Evolutionary conservation across 2,113 vertebrate species (phyloP).

Genomic region (Gavialis gangeticus): DNA sequence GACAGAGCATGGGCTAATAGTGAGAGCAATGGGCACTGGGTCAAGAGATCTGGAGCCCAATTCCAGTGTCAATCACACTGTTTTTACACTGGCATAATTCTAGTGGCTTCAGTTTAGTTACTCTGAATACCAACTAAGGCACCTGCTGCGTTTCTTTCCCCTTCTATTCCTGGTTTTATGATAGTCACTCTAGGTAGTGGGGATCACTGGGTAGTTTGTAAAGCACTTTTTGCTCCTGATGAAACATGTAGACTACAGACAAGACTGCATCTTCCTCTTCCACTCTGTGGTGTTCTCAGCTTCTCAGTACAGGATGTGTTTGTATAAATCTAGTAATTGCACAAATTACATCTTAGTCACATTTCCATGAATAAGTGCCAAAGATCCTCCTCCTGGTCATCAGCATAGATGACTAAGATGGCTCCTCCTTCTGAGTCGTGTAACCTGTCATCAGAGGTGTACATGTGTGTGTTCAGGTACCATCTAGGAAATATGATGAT

Average conservation of each 20-base stretch:
- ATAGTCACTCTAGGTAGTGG: not conserved
- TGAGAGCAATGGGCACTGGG: not conserved
- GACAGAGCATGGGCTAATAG: not conserved
- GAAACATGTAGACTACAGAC: not conserved
- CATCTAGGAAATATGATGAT: rapidly evolving
- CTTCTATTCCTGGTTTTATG: not conserved
- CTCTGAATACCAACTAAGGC: not conserved
- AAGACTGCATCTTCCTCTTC: not conserved
- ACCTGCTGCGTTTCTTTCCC: not conserved
- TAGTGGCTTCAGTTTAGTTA: not conserved
- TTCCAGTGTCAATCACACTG: not conserved
- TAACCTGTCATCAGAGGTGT: not conserved
- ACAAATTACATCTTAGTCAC: not conserved
- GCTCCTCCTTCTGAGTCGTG: not conserved
- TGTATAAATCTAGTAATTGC: not conserved
- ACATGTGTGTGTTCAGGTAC: not conserved
- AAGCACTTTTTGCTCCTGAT: not conserved
- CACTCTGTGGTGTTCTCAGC: not conserved
- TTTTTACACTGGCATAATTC: not conserved
- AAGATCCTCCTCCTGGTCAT: not conserved
- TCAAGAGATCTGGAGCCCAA: not conserved
- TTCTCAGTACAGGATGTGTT: not conserved
- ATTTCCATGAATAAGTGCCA: not conserved
- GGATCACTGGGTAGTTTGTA: not conserved
- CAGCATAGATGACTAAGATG: not conserved